Conservation (phyloP, 2,797 vertebrate species). For the Sebastes umbrosus region DNA sequence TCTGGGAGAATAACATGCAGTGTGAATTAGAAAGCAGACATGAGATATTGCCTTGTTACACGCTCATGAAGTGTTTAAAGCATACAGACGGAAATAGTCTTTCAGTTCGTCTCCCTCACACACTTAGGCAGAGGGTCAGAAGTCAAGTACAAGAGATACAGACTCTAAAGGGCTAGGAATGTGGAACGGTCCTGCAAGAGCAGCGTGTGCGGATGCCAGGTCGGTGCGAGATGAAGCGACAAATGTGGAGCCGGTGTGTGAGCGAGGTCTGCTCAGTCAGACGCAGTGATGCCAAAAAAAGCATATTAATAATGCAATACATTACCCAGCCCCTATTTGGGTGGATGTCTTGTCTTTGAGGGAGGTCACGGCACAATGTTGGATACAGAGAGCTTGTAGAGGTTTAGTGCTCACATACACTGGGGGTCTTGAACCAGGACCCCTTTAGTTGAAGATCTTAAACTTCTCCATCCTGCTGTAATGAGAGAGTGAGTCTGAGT, state of each 20-base stretch:
- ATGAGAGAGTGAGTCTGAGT: slow-evolving; percentile 15
- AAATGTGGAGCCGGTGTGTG: slow-evolving; percentile 68
- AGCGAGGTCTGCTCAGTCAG: slow-evolving; percentile 39
- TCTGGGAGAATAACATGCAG: slow-evolving; percentile 1
- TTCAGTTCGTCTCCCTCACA: not conserved
- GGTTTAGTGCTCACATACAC: not conserved
- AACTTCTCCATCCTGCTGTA: slow-evolving; percentile 17
- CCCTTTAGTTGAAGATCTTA: slow-evolving; percentile 2
- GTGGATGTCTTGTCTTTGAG: slow-evolving; percentile 1
- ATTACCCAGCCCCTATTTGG: slow-evolving; percentile 4
- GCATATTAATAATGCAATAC: slow-evolving; percentile 41
- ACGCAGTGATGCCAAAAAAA: slow-evolving; percentile 2
- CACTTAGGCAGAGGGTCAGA: slow-evolving; percentile 1
- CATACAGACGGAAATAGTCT: not conserved
- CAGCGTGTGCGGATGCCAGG: slow-evolving; percentile 48
- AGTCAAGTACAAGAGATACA: slow-evolving; percentile 48
- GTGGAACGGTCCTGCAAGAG: slow-evolving; percentile 60
- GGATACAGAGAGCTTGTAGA: not conserved
- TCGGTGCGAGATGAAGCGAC: slow-evolving; percentile 52
- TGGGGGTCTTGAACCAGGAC: not conserved
- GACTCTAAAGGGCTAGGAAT: slow-evolving; percentile 59
- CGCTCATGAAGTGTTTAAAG: slow-evolving; percentile 6
- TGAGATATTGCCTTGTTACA: slow-evolving; percentile 3
- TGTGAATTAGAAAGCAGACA: not conserved
- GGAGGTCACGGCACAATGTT: slow-evolving; percentile 25